Evolutionary conservation across 2,888 invertebrate genomes (phyloP), one percentile per base, ranked within the genome.

Genomic region (Patella ulyssiponensis): DNA sequence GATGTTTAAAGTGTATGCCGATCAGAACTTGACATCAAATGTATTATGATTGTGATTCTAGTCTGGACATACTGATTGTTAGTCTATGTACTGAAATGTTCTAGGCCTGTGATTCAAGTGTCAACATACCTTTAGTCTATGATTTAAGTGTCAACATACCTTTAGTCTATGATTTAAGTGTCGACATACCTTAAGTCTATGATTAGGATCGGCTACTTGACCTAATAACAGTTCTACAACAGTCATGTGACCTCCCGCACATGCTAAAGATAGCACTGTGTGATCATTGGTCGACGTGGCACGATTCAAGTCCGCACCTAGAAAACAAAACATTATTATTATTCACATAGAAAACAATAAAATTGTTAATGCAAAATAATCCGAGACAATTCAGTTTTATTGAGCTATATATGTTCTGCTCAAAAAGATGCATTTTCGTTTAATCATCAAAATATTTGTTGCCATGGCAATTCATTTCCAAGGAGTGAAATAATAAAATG

Each of bases 211-310:
- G 70, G 98, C 98, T 86, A 96, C 96, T 92, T 96, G 95, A 76
- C 96, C 95, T 81, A 99, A 94, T 83, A 99, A 93, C 88, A 97
- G 93, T 93, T 98, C 97, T 44, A 98, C 98, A 74, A 98, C 97
- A 84, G 96, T 94, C 84, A 96, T 94, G 93, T 98, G 98, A 2
- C 99, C 99, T 82, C 98, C 98, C 82, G 97, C 97, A 93, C 98
- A 98, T 44, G 99, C 98, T 86, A 99, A 93, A 44, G 98, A 98
- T 76, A 99, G 93, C 51, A 99, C 98, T 23, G 98, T 99, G 92
- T 98, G 98, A 93, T 99, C 99, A 92, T 98, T 98, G 80, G 96
- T 96, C 12, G 98, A 97, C 20, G 92, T 91, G 93, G 96, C 95
- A 69, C 90, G 84, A 89, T 96, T 96, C n/a, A 96, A 95, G 91